Evolutionary conservation across 2,888 invertebrate species (phyloP), one percentile per base, ranked within the genome.

Genomic region (Endomychus coccineus): DNA sequence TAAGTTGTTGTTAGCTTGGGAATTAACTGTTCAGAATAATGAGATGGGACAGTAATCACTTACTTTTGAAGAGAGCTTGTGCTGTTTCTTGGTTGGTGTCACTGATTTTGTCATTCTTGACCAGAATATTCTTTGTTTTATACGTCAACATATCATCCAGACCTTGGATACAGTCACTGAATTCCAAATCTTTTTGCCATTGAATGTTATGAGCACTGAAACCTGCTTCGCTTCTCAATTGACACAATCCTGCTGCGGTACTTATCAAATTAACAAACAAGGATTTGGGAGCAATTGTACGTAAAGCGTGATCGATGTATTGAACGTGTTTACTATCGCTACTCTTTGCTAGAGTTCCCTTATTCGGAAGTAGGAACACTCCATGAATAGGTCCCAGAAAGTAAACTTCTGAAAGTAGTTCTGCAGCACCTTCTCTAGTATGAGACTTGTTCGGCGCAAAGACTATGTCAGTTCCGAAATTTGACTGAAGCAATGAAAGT

Each of bases 21-120:
- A n/a, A n/a, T n/a, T n/a, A n/a, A n/a, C n/a, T n/a, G n/a, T n/a
- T n/a, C n/a, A n/a, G n/a, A n/a, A n/a, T n/a, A n/a, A n/a, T n/a
- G n/a, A n/a, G n/a, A n/a, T n/a, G n/a, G n/a, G n/a, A n/a, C n/a
- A n/a, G n/a, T n/a, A n/a, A n/a, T n/a, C 11, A 45, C 50, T 54
- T 60, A 66, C 66, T 64, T 49, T 63, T 64, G 34, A 58, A 61
- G 3, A 62, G 41, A 3, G 56, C 57, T 37, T 61, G 61, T 1
- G 54, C 45, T 14, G 54, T 54, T 39, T 62, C 62, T 34, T 59
- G 53, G 14, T 56, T 50, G 12, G 50, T 40, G 31, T 61, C 59
- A 16, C 44, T 50, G 13, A 52, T 40, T 28, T 51, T 54, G 34
- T 58, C 57, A 34, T 55, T 58, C 40, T 58, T 63, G 11, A 64